Percentiles rank a stretch among this genome's conserved stretches.
These are phyloP conservation scores for Hydra vulgaris DNA, from an alignment of 30 jellyfish, hydroid and myxozoan genomes.

Conservation along the genomic window DNA sequence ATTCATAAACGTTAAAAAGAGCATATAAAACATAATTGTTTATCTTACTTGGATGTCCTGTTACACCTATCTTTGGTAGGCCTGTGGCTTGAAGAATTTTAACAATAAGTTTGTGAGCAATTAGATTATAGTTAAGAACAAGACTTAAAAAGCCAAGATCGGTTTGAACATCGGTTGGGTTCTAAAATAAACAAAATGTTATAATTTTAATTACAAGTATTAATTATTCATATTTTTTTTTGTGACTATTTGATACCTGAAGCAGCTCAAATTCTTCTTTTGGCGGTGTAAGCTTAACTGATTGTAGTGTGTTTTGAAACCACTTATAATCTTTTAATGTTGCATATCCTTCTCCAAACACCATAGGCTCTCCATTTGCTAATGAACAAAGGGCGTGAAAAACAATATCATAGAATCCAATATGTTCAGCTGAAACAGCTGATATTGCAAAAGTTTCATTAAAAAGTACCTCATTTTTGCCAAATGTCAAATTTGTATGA, in stretches of 20 bases:
- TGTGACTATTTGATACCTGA: background rate
- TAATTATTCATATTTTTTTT: background rate
- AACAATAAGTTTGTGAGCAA: conserved; percentile 40
- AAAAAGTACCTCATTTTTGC: conserved; percentile 26
- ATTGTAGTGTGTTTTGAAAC: conserved; percentile 13
- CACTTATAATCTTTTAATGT: conserved; percentile 23
- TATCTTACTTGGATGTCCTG: conserved; percentile 65
- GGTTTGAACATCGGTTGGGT: background rate
- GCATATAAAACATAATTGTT: background rate
- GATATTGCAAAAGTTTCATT: conserved; percentile 29
- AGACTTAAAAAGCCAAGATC: conserved; percentile 24
- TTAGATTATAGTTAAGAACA: conserved; percentile 9
- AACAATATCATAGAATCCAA: conserved; percentile 12
- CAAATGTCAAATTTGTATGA: conserved; percentile 36
- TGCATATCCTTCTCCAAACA: conserved; percentile 44
- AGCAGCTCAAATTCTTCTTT: conserved; percentile 27
- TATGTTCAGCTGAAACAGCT: conserved; percentile 18
- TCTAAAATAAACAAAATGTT: conserved; percentile 5
- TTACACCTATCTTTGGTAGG: conserved; percentile 38
- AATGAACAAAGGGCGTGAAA: conserved; percentile 47
- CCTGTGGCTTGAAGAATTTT: conserved; percentile 43
- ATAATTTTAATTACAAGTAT: no score
- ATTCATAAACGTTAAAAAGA: no score
- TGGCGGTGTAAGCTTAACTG: conserved; percentile 34
- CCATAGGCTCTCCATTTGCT: conserved; percentile 47